Evolutionary conservation across 2,113 vertebrate genomes (phyloP).

Genomic region (Salminus brasiliensis): DNA sequence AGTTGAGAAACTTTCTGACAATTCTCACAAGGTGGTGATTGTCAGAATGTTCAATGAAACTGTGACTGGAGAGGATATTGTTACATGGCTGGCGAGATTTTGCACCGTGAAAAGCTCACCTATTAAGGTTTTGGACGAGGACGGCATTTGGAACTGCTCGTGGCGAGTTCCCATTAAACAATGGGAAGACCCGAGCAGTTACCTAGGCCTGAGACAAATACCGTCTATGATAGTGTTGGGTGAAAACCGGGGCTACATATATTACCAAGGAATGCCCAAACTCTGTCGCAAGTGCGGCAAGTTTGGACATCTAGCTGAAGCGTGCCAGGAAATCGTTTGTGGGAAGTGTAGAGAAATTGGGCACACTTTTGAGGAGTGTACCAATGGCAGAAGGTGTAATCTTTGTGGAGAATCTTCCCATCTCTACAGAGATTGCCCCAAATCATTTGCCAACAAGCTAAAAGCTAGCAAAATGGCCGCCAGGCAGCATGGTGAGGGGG

Average conservation of each 20-base stretch:
- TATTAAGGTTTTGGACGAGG: too few relatives aligned
- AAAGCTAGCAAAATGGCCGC: not conserved
- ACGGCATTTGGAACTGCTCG: too few relatives aligned
- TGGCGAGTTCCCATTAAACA: too few relatives aligned
- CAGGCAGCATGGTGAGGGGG: not conserved
- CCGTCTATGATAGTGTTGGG: too few relatives aligned
- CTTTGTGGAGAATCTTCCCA: not conserved
- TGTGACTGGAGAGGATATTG: constrained; percentile 17
- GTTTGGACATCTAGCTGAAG: constrained; percentile 2
- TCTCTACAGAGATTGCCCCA: constrained; percentile 34
- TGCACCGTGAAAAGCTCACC: too few relatives aligned
- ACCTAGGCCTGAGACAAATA: too few relatives aligned
- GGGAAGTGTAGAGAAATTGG: too few relatives aligned
- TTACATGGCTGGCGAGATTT: not conserved
- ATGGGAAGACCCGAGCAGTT: too few relatives aligned
- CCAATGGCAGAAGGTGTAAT: constrained; percentile 38
- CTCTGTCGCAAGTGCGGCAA: constrained; percentile 16
- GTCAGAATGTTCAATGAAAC: constrained; percentile 40
- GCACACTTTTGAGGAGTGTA: constrained; percentile 10
- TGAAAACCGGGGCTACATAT: too few relatives aligned
- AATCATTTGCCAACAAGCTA: constrained; percentile 35
- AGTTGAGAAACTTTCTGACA: too few relatives aligned
- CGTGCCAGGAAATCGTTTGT: constrained; percentile 5
- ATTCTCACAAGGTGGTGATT: too few relatives aligned
- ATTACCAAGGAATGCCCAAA: too few relatives aligned